These are phyloP conservation scores for Conchocele bisecta DNA, from an alignment of 2,888 invertebrate species.

Conservation along the genomic window DNA sequence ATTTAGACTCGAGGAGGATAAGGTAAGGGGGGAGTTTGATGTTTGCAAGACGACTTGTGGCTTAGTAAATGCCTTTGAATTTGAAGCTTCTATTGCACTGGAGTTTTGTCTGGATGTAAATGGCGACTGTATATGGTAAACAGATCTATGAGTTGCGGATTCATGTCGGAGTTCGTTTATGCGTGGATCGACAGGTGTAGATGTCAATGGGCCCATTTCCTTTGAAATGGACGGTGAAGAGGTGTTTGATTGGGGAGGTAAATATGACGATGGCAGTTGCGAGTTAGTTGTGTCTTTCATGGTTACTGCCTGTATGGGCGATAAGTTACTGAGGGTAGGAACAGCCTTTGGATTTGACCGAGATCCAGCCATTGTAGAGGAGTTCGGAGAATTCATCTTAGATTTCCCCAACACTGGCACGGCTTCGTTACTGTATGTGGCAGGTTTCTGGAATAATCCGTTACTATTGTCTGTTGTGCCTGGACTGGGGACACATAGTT, in stretches of 20 bases:
- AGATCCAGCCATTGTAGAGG: conserved; percentile 13
- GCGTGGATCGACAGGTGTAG: conserved; percentile 43
- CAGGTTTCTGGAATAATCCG: conserved; percentile 22
- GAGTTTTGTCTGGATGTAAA: conserved; percentile 38
- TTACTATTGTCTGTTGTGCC: conserved; percentile 7
- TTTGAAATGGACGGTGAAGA: background rate
- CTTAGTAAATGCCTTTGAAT: background rate
- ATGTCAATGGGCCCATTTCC: conserved; percentile 34
- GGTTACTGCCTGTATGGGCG: conserved; percentile 35
- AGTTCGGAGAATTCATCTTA: conserved; percentile 5
- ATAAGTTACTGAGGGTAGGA: conserved; percentile 51
- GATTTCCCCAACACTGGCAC: conserved; percentile 43
- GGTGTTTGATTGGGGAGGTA: conserved; percentile 24
- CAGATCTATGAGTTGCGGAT: conserved; percentile 46
- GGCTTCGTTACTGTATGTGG: conserved; percentile 47
- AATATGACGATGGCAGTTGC: conserved; percentile 24
- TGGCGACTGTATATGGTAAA: conserved; percentile 53
- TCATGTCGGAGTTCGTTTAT: conserved; percentile 40
- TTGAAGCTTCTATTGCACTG: background rate
- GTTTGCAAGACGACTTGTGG: background rate
- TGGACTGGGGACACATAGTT: conserved; percentile 45
- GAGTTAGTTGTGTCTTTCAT: conserved; percentile 1
- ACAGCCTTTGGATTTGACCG: conserved; percentile 51
- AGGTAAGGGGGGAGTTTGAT: background rate
- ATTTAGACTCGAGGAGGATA: conserved; percentile 18